Percentiles rank a stretch among this genome's conserved stretches.
Evolutionary conservation across 2,797 vertebrate genomes (phyloP).

Genomic region (Chelon auratus): DNA sequence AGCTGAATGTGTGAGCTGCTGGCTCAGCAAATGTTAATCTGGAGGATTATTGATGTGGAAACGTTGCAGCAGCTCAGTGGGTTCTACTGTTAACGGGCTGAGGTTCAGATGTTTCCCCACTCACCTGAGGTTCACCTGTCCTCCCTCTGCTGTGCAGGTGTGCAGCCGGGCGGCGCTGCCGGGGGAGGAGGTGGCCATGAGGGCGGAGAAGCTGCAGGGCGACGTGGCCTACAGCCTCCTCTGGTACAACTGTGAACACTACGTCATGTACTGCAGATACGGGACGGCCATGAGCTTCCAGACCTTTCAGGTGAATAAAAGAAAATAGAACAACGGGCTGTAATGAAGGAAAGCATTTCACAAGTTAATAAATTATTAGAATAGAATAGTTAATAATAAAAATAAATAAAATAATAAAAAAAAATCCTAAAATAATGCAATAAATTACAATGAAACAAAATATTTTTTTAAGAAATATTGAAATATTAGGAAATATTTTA

Average conservation of each 20-base stretch:
- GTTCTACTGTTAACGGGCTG: too few species aligned
- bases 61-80: neutral
- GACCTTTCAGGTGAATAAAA: conserved; percentile 88
- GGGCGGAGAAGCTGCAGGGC: conserved; percentile 89
- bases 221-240: conserved; percentile 89
- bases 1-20: too few species aligned
- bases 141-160: conserved; percentile 41
- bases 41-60: conserved; percentile 18
- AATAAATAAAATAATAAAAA: too few species aligned
- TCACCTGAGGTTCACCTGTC: neutral
- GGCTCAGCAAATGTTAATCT: conserved; percentile 13
- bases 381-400: too few species aligned
- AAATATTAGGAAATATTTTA: too few species aligned
- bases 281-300: conserved; percentile 89
- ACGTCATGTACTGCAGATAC: conserved; percentile 93
- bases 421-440: too few species aligned
- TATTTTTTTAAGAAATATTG: too few species aligned
- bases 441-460: too few species aligned
- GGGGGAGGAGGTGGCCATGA: conserved; percentile 87
- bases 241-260: conserved; percentile 98
- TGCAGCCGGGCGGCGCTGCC: conserved; percentile 82
- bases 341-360: too few species aligned
- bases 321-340: too few species aligned
- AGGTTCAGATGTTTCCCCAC: too few species aligned
- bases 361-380: too few species aligned